Base-by-base conservation (phyloP, 1,140 invertebrate genomes). In the Gonatopus flavifemur region DNA sequence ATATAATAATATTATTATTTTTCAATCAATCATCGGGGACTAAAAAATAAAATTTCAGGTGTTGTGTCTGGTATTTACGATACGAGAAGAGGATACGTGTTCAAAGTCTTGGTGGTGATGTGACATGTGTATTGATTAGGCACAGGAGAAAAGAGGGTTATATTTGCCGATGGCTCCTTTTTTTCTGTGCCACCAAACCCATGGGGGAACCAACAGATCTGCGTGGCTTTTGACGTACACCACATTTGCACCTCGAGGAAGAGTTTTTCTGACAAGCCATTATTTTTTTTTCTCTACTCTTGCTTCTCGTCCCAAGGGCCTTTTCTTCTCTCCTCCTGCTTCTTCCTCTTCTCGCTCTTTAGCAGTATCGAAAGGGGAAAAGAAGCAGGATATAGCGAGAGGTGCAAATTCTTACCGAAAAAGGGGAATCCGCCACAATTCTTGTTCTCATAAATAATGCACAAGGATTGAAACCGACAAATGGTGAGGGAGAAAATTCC, bases 381-480 rank as follows among this genome's bases (percentile, higher is more conserved):
- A 33, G 6, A 41, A 18, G 19, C n/a, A n/a, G n/a, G n/a, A n/a
- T n/a, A n/a, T n/a, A n/a, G n/a, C 31, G 30, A 32, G 49, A 15
- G 43, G 37, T 52, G 48, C 51, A 35, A 38, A 38, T 30, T 3
- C 13, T 18, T 32, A 39, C 37, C 36, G 21, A 18, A 24, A n/a
- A n/a, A n/a, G 46, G 48, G 16, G 21, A 13, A 36, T 28, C 18
- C 20, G 44, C 50, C 36, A 32, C 42, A 35, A 54, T 44, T 47
- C n/a, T 49, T 47, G 43, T 46, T 45, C 45, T 33, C 59, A 57
- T 62, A 62, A 62, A 61, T 62, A 49, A 62, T 36, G 12, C 4
- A 40, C 19, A 32, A 42, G 16, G 13, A 45, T 5, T 13, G 18
- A 36, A 0, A 18, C 9, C 16, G 3, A 36, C 10, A 36, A 15